A percentile compares a stretch with the other conserved stretches of the same genome.
These are phyloP conservation scores for Hippocampus mohnikei DNA, from an alignment of 2,113 vertebrate species.

Conservation along the genomic window DNA sequence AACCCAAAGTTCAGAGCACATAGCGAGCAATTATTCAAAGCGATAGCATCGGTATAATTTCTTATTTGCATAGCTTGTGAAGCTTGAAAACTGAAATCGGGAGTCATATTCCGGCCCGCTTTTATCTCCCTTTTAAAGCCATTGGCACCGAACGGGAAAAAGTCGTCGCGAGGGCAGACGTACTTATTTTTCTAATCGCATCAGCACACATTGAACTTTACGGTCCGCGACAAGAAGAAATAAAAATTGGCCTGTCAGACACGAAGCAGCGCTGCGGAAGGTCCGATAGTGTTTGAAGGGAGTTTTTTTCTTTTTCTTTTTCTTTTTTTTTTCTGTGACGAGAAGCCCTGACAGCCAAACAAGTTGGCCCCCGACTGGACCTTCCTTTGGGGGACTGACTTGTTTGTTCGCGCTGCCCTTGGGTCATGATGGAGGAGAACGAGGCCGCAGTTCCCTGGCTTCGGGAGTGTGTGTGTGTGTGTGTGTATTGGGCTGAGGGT, in stretches of 20 bases:
- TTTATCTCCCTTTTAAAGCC: constrained; percentile 26
- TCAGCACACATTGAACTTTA: background rate
- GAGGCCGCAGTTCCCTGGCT: constrained; percentile 30
- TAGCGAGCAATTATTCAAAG: constrained; percentile 2
- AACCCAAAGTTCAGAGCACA: constrained; percentile 8
- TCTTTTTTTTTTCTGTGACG: constrained; percentile 22
- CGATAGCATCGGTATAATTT: constrained; percentile 8
- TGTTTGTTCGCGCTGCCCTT: constrained; percentile 56
- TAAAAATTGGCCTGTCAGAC: constrained; percentile 1
- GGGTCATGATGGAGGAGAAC: constrained; percentile 50
- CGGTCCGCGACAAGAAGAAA: background rate
- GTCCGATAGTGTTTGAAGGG: background rate
- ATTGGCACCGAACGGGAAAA: background rate
- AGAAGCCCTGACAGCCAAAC: constrained; percentile 32
- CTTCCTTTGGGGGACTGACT: constrained; percentile 46
- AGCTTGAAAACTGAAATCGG: constrained; percentile 6
- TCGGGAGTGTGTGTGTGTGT: constrained; percentile 34
- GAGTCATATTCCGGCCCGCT: constrained; percentile 24
- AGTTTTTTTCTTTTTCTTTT: background rate
- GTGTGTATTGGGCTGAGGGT: constrained; percentile 38
- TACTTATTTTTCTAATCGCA: background rate
- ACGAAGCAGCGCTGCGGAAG: background rate
- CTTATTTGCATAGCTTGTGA: constrained; percentile 5
- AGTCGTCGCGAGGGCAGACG: background rate
- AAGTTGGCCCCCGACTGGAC: constrained; percentile 21